These are phyloP conservation scores for Rhegmatorhina hoffmannsi DNA, from an alignment of 2,113 vertebrate species.

Conservation along the genomic window DNA sequence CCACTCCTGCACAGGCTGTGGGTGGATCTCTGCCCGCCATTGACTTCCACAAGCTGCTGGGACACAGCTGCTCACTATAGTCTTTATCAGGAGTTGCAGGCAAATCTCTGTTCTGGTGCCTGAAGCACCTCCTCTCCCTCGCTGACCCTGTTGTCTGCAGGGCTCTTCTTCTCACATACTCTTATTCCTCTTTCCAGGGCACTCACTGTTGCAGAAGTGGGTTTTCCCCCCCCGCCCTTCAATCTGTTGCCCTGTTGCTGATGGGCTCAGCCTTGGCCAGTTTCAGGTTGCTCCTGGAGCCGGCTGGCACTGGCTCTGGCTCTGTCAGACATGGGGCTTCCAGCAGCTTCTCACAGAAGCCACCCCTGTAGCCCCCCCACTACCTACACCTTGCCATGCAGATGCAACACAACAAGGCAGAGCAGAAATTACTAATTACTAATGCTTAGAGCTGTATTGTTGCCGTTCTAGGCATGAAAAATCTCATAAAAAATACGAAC, in stretches of 20 bases:
- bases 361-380: not conserved
- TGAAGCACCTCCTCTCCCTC: not conserved
- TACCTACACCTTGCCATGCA: not conserved
- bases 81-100: not conserved
- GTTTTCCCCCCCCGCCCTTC: not conserved
- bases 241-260: not conserved
- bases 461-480: conserved; percentile 83
- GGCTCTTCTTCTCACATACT: not conserved
- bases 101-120: not conserved
- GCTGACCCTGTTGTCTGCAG: not conserved
- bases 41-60: not conserved
- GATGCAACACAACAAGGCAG: not conserved
- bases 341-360: not conserved
- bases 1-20: not conserved
- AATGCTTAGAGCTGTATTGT: not conserved
- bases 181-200: not conserved
- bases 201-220: not conserved
- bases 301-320: fast-evolving
- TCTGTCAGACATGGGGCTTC: not conserved
- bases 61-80: not conserved
- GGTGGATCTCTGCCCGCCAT: not conserved
- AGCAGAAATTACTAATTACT: not conserved
- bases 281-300: fast-evolving
- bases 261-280: no score
- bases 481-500: conserved; percentile 89